Percentiles rank a stretch among this genome's conserved stretches.
These are phyloP conservation scores for Callipepla squamata DNA, from an alignment of 2,113 vertebrate species.

Conservation along the genomic window DNA sequence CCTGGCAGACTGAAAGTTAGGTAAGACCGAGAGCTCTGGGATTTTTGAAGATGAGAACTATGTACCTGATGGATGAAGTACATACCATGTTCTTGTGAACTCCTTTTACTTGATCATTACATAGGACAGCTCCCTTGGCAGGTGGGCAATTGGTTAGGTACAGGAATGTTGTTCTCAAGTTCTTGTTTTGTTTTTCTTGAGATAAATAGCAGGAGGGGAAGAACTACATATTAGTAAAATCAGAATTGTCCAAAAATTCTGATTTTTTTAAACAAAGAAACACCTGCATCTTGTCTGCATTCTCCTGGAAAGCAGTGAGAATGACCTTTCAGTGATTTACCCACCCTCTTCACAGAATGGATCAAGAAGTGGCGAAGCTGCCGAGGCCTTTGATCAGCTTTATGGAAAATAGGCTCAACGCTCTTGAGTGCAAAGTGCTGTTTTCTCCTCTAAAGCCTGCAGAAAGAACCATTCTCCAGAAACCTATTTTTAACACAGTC, in stretches of 20 bases:
- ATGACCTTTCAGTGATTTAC: background rate
- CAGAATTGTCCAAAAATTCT: background rate
- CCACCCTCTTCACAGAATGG: background rate
- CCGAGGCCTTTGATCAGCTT: background rate
- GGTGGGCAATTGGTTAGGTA: background rate
- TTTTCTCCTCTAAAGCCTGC: background rate
- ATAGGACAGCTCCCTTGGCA: background rate
- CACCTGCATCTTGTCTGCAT: background rate
- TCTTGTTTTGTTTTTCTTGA: background rate
- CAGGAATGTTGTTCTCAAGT: background rate
- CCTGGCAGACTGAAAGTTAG: background rate
- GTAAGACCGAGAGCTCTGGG: background rate
- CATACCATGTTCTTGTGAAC: background rate
- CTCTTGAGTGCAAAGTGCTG: background rate
- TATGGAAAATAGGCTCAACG: background rate
- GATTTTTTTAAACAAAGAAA: background rate
- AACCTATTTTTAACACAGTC: background rate
- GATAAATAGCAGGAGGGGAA: background rate
- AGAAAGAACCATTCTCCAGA: background rate
- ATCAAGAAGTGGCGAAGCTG: background rate
- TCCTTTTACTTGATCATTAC: background rate
- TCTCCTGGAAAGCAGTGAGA: accelerated
- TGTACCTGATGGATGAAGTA: background rate
- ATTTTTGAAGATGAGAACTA: background rate
- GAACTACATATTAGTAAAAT: background rate